Percentiles rank a stretch among this genome's conserved stretches.
phyloP scores from a whole-genome alignment of 2,888 invertebrate species.

The Metalampra italica region DNA sequence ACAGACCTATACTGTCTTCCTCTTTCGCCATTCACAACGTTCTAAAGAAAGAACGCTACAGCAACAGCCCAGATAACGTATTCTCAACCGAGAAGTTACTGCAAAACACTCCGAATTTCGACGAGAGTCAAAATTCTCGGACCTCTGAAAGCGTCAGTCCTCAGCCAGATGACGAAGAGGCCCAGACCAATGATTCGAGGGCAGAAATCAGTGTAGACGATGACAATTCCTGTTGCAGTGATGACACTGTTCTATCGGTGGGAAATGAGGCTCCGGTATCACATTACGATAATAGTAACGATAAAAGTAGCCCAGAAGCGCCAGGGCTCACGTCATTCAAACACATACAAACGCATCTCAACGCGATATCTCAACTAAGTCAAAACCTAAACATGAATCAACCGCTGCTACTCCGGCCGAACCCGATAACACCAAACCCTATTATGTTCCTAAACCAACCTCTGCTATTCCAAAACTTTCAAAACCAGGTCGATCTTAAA shows the following conservation, averaged over 20 bases:
- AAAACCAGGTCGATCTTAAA: constrained; percentile 61
- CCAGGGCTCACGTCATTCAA: constrained; percentile 78
- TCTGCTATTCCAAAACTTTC: constrained; percentile 58
- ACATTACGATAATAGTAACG: constrained; percentile 29
- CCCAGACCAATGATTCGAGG: constrained; percentile 37
- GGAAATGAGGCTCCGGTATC: constrained; percentile 85
- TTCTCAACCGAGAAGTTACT: constrained; percentile 70
- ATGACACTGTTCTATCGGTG: constrained; percentile 89
- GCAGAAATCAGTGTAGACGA: constrained; percentile 72
- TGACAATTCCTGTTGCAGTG: constrained; percentile 83
- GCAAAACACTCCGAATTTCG: constrained; percentile 66
- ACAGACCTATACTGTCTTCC: constrained; percentile 51
- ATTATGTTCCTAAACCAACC: constrained; percentile 72
- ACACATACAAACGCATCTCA: constrained; percentile 83
- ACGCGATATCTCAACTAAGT: constrained; percentile 82
- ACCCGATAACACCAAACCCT: constrained; percentile 71
- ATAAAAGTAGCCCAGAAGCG: constrained; percentile 40
- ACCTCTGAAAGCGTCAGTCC: constrained; percentile 55
- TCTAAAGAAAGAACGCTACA: constrained; percentile 68
- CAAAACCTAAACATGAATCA: constrained; percentile 67
- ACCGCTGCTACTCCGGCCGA: constrained; percentile 63
- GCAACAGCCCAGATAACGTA: constrained; percentile 67
- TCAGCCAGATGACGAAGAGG: constrained; percentile 53
- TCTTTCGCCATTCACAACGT: constrained; percentile 74
- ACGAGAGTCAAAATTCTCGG: constrained; percentile 43